These are phyloP conservation scores for Sebastes steindachneri DNA, from an alignment of 2,797 vertebrate genomes.

Conservation along the genomic window DNA sequence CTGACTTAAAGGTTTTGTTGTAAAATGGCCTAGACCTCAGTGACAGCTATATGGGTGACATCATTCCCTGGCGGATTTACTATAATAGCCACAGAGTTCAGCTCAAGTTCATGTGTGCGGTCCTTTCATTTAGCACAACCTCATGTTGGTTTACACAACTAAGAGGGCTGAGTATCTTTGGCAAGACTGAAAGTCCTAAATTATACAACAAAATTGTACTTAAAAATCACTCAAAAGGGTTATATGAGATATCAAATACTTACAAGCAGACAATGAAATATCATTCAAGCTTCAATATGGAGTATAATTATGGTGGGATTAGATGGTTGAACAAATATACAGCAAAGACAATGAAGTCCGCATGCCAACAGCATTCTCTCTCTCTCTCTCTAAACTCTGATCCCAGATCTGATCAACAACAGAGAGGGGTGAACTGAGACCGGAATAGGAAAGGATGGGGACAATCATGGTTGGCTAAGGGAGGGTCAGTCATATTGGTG, in stretches of 20 bases:
- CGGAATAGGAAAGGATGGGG: background rate
- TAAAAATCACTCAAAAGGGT: background rate
- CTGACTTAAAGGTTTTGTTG: conserved; percentile 1
- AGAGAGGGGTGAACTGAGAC: conserved; percentile 28
- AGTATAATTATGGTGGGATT: background rate
- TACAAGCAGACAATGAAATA: background rate
- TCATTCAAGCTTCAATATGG: background rate
- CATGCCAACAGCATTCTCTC: conserved; percentile 74
- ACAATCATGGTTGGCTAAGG: conserved; percentile 14
- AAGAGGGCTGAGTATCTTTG: background rate
- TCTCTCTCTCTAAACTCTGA: conserved; percentile 13
- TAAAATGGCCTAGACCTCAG: conserved; percentile 12
- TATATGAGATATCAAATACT: background rate
- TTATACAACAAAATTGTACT: background rate
- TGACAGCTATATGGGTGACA: conserved; percentile 1
- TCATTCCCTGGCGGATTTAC: conserved; percentile 18
- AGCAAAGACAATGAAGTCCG: conserved; percentile 11
- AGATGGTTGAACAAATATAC: conserved; percentile 26
- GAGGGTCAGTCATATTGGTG: background rate
- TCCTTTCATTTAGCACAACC: background rate
- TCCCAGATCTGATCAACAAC: conserved; percentile 30
- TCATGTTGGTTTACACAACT: background rate
- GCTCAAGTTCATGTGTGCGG: background rate
- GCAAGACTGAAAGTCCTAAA: background rate
- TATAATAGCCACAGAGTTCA: conserved; percentile 3